Evolutionary conservation across 2,797 vertebrate genomes (phyloP).

Genomic region (Ispidina lecontei): DNA sequence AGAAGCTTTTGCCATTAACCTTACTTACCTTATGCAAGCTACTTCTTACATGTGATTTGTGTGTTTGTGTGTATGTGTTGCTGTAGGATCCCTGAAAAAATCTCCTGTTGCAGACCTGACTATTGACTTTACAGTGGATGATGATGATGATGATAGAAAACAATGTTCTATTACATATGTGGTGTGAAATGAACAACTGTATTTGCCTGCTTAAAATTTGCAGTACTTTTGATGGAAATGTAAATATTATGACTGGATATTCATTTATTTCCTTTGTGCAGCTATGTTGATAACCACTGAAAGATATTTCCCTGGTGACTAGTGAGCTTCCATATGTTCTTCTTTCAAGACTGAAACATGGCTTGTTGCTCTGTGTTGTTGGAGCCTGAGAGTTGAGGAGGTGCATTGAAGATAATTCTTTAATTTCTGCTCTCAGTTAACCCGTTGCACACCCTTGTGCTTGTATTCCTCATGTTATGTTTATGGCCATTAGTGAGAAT

Average conservation of each 20-base stretch:
- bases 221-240: neutral
- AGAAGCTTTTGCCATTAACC: constrained; percentile 61
- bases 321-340: neutral
- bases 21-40: constrained; percentile 49
- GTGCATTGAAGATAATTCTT: constrained; percentile 4
- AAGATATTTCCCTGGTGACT: neutral
- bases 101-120: constrained; percentile 3
- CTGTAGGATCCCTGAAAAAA: neutral
- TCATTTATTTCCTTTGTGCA: constrained; percentile 4
- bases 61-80: constrained; percentile 50
- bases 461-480: neutral
- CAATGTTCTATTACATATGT: neutral
- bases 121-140: constrained; percentile 11
- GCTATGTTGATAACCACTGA: neutral
- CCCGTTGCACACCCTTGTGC: neutral
- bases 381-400: neutral
- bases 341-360: neutral
- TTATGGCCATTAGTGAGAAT: neutral
- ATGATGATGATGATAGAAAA: neutral
- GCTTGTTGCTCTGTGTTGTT: neutral
- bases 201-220: neutral
- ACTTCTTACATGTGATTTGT: constrained; percentile 41
- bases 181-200: neutral
- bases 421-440: neutral
- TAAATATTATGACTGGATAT: constrained; percentile 46